Evolutionary conservation across 2,888 invertebrate genomes (phyloP).

Genomic region (Iselma pallidipennis): DNA sequence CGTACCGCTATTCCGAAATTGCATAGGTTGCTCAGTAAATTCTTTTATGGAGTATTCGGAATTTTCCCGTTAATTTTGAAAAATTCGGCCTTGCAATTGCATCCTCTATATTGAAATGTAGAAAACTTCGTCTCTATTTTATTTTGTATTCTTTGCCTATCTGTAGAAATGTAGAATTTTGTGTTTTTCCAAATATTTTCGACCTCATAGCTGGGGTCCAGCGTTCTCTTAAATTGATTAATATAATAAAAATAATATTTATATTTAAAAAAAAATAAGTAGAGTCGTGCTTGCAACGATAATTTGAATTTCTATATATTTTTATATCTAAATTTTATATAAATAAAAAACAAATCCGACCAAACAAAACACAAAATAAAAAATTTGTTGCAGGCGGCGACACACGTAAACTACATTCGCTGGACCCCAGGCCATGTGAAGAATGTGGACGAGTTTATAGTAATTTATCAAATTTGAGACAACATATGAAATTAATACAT

Average conservation of each 20-base stretch:
- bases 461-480: slow-evolving; percentile 67
- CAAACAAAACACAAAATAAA: slow-evolving; percentile 15
- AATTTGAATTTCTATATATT: slow-evolving; percentile 6
- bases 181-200: background rate
- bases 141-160: background rate
- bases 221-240: slow-evolving; percentile 16
- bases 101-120: too few species aligned
- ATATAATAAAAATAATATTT: background rate
- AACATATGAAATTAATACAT: slow-evolving; percentile 69
- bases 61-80: too few species aligned
- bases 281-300: slow-evolving; percentile 51
- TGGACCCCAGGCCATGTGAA: slow-evolving; percentile 64
- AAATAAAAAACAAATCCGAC: too few species aligned
- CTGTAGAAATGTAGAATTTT: background rate
- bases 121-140: background rate
- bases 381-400: slow-evolving; percentile 53
- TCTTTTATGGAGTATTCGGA: too few species aligned
- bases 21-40: too few species aligned
- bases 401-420: slow-evolving; percentile 56
- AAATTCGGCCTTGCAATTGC: too few species aligned
- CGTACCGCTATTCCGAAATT: too few species aligned
- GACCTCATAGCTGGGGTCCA: slow-evolving; percentile 29
- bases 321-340: background rate
- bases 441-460: slow-evolving; percentile 68
- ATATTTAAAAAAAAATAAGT: background rate